Conservation (phyloP, 2,888 invertebrate genomes). For the Elysia crispata region DNA sequence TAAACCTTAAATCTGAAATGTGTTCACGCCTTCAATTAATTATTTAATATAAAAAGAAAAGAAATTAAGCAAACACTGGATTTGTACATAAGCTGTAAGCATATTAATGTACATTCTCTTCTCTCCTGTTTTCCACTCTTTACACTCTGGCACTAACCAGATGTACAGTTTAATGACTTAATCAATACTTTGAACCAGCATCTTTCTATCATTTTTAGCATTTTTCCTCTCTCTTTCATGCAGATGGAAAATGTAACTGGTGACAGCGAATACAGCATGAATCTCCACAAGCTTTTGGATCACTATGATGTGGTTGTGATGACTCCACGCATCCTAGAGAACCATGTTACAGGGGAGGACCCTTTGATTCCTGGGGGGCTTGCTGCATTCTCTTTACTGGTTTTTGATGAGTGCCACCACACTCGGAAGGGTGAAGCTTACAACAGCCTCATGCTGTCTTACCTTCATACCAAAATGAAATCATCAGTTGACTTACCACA, state of each 20-base stretch:
- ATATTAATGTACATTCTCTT: background rate
- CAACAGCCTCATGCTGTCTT: conserved; percentile 58
- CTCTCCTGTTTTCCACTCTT: too few species aligned
- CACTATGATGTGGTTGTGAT: conserved; percentile 64
- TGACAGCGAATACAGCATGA: conserved; percentile 50
- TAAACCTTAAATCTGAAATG: too few species aligned
- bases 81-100: too few species aligned
- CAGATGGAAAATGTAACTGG: conserved; percentile 49
- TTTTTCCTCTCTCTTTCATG: background rate
- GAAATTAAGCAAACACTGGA: too few species aligned
- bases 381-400: conserved; percentile 53
- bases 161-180: background rate
- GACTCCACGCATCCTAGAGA: conserved; percentile 73
- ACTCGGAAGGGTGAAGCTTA: conserved; percentile 59
- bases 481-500: conserved; percentile 35
- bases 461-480: conserved; percentile 35
- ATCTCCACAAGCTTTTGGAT: conserved; percentile 50
- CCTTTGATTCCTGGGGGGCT: conserved; percentile 49
- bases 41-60: too few species aligned
- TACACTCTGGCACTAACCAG: too few species aligned
- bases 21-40: too few species aligned
- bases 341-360: conserved; percentile 47
- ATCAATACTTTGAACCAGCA: background rate
- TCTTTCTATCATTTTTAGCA: background rate
- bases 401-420: conserved; percentile 64